Conservation (phyloP, 2,113 vertebrate genomes). For the Myrmecophaga tridactyla region DNA sequence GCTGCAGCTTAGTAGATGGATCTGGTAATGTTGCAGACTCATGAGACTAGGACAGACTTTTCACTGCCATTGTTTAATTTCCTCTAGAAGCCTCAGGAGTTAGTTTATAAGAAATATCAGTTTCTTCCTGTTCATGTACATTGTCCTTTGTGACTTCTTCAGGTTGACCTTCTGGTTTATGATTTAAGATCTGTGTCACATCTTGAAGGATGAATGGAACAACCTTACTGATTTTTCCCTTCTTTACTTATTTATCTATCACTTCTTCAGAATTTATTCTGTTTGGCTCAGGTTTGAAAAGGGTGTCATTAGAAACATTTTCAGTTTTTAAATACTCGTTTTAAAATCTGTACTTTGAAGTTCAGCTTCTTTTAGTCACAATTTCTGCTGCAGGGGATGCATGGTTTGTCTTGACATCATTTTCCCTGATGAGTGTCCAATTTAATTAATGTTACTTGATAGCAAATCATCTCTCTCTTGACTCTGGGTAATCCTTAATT, state of each 20-base stretch:
- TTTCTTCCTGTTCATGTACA: constrained; percentile 85
- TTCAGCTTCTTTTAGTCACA: constrained; percentile 83
- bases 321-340: constrained; percentile 87
- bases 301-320: constrained; percentile 85
- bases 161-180: constrained; percentile 84
- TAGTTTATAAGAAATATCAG: constrained; percentile 87
- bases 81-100: constrained; percentile 88
- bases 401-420: constrained; percentile 81
- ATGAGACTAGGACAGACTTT: constrained; percentile 86
- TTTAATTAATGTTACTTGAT: constrained; percentile 81
- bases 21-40: constrained; percentile 82
- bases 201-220: constrained; percentile 84
- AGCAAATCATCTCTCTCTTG: constrained; percentile 85
- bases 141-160: constrained; percentile 84
- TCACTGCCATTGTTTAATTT: constrained; percentile 87
- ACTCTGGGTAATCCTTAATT: constrained; percentile 82
- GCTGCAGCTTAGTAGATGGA: constrained; percentile 85
- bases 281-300: constrained; percentile 87
- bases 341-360: constrained; percentile 77
- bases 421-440: constrained; percentile 81
- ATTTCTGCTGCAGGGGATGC: constrained; percentile 84
- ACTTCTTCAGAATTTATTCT: constrained; percentile 85
- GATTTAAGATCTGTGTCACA: constrained; percentile 82
- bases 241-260: constrained; percentile 83
- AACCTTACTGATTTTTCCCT: constrained; percentile 81